Evolutionary conservation across 2,888 invertebrate species (phyloP), one percentile per base, ranked within the genome.

Genomic region (Apotomis turbidana): DNA sequence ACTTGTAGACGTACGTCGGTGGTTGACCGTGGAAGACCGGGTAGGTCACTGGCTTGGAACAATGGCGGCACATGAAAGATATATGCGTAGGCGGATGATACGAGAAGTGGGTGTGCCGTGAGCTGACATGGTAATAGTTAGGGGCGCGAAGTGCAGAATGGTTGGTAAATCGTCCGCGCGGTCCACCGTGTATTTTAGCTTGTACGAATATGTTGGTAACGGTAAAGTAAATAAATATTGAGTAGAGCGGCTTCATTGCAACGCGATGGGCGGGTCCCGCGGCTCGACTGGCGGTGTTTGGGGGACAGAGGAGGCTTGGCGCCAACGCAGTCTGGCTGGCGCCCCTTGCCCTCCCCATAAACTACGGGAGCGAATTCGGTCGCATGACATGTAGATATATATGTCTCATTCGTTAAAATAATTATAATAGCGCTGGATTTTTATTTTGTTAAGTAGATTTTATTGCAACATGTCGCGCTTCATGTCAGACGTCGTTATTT

Each of bases 21-120:
- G 88, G 89, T 27, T 83, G 76, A 49, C 88, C 85, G 73, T 89
- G 88, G 79, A 85, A 93, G n/a, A 92, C 92, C 0, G 93, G 93
- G 71, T 91, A 91, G n/a, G 83, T 75, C 8, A 77, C 76, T 15
- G 88, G 81, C 46, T 83, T 78, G 2, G 86, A 78, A 76, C 93
- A 92, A 67, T 81, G 82, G 4, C 88, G 86, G 72, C 92, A 92
- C 76, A 87, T 83, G 77, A 82, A 93, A 60, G 82, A 79, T 66
- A 93, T 86, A 63, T 87, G 84, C 54, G 78, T 83, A 0, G 93
- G 92, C 10, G 93, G 93, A 74, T 91, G 89, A 75, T 93, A 93
- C 13, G 89, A 85, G 77, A 85, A 93, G 72, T 88, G 87, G 41
- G 88, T 78, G 79, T 90, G 90, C 54, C 84, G 85, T 2, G 88